These are phyloP conservation scores for Ephestia elutella DNA, from an alignment of 1,140 invertebrate species.

Conservation along the genomic window DNA sequence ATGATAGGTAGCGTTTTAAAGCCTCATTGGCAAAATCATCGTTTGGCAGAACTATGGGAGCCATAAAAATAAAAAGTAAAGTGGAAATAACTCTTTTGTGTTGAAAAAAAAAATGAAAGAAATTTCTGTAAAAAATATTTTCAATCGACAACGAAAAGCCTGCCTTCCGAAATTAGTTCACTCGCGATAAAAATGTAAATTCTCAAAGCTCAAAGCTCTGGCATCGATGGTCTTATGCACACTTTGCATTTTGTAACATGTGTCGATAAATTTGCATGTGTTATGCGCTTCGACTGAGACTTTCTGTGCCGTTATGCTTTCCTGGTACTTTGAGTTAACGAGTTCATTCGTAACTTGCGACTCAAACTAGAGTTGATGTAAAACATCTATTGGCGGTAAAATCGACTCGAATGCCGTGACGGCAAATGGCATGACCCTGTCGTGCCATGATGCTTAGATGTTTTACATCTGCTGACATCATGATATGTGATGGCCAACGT, in stretches of 20 bases:
- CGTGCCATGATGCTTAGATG: too few species aligned
- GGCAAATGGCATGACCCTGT: too few species aligned
- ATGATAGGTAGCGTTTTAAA: too few species aligned
- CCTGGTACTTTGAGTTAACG: background rate
- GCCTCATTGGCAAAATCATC: too few species aligned
- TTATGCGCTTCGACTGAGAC: slow-evolving; percentile 1
- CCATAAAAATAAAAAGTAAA: too few species aligned
- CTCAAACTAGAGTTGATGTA: background rate
- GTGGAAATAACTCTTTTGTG: too few species aligned
- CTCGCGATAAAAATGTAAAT: slow-evolving; percentile 11
- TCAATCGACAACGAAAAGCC: background rate
- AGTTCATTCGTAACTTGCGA: background rate
- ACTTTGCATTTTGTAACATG: slow-evolving; percentile 9
- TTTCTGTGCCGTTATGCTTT: background rate
- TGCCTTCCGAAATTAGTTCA: background rate
- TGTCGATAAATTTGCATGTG: slow-evolving; percentile 12
- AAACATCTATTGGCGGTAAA: too few species aligned
- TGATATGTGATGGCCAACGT: too few species aligned
- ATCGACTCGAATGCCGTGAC: too few species aligned
- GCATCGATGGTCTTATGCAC: background rate
- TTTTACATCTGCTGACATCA: too few species aligned
- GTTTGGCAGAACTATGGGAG: too few species aligned
- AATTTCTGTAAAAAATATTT: background rate
- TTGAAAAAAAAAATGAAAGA: too few species aligned
- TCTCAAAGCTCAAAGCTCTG: slow-evolving; percentile 1